Base-by-base conservation (phyloP, 1,140 invertebrate species). In the Drosophila elegans region DNA sequence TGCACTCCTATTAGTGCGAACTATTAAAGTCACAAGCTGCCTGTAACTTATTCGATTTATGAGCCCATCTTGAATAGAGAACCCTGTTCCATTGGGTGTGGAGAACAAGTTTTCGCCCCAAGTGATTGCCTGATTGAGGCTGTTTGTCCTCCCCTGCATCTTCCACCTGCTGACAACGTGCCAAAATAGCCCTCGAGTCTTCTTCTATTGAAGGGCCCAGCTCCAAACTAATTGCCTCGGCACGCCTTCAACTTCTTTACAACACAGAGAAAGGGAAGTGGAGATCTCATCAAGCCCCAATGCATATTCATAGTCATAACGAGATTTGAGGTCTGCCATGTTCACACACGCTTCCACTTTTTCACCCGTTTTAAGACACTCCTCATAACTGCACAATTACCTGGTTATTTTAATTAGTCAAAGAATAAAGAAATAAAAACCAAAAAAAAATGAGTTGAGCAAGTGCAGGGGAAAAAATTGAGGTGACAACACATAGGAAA, bases 231-330 rank as follows among this genome's bases (percentile, higher is more conserved):
- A 85, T 85, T 85, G 81, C 78, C 39, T 21, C 44, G 81, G 42
- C 78, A 80, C 78, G 78, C 60, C 75, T 51, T 34, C 53, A 56
- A 71, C 42, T 69, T 21, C 4, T 45, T 39, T 6, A 27, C 12
- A 11, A 36, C 34, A 34, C 11, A 6, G 44, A 11, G 27, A 39
- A 25, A 11, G 27, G 32, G 34, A 25, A 59, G 62, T 10, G 27
- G 25, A 53, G 54, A 67, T 59, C 79, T 68, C 74, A 81, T 81
- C 79, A 81, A 69, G 66, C 44, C 38, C 29, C 74, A 66, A 78
- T 84, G 81, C 82, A 84, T 84, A 84, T 84, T 84, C 82, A 84
- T 84, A 78, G 67, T 78, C 78, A 74, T 84, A 81, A 84, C 60
- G 60, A 60, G 56, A 29, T 29, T 27, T 38, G 21, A 25, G 16